Evolutionary conservation across 2,797 vertebrate genomes (phyloP).

Genomic region (Acanthornis magna): DNA sequence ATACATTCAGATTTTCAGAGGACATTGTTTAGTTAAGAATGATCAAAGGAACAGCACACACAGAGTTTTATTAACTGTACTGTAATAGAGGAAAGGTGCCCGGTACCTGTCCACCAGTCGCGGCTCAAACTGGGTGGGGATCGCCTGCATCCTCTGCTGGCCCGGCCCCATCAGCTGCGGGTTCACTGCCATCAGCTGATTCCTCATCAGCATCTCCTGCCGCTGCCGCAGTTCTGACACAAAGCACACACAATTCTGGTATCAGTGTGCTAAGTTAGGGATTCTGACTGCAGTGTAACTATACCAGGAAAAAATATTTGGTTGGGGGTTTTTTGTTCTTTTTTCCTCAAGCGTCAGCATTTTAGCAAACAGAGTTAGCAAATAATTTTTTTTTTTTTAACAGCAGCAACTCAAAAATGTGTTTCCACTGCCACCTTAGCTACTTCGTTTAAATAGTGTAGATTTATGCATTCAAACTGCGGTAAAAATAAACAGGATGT

Average conservation of each 20-base stretch:
- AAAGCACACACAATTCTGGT: constrained; percentile 6
- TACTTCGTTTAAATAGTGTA: background rate
- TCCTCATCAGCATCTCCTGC: constrained; percentile 89
- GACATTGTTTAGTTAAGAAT: background rate
- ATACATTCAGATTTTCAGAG: background rate
- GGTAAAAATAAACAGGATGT: background rate
- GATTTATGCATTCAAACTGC: background rate
- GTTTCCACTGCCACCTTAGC: background rate
- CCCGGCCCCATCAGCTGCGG: constrained; percentile 83
- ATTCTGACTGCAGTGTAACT: background rate
- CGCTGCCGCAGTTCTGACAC: constrained; percentile 86
- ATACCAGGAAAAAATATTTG: background rate
- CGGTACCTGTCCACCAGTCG: constrained; percentile 87
- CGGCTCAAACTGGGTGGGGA: constrained; percentile 85
- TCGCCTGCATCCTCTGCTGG: constrained; percentile 85
- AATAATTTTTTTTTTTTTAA: background rate
- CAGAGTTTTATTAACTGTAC: background rate
- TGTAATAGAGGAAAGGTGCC: background rate
- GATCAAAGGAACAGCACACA: background rate
- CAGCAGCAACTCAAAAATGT: background rate
- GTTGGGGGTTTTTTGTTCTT: background rate
- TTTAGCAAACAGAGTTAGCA: background rate
- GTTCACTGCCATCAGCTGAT: constrained; percentile 87
- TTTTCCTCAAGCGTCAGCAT: background rate
- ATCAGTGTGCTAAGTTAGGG: background rate